phyloP scores from a whole-genome alignment of 2,888 invertebrate species.

The Tipula confusa region DNA sequence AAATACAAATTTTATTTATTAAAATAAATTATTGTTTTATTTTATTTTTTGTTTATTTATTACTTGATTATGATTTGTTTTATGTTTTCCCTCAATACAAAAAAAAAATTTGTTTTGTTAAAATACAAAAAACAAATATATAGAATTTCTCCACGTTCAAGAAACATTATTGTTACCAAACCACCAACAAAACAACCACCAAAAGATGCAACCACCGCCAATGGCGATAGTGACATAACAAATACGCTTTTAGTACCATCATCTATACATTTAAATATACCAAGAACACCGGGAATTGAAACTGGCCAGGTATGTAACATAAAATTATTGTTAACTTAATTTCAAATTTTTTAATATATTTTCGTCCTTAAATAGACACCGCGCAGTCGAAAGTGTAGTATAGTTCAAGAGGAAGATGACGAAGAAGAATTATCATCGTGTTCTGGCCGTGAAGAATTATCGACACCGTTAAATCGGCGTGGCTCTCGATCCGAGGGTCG shows the following conservation, averaged over 20 bases:
- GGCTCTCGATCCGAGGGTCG: constrained; percentile 79
- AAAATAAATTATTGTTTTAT: background rate
- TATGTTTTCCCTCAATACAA: background rate
- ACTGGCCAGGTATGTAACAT: constrained; percentile 28
- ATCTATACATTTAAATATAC: constrained; percentile 52
- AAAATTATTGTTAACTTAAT: background rate
- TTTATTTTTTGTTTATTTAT: constrained; percentile 27
- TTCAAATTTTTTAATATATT: background rate
- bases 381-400: constrained; percentile 81
- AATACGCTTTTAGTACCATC: constrained; percentile 30
- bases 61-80: constrained; percentile 15
- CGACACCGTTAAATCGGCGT: constrained; percentile 56
- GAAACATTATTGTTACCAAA: constrained; percentile 29
- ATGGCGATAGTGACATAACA: background rate
- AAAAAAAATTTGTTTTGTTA: background rate
- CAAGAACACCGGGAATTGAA: constrained; percentile 63
- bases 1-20: background rate
- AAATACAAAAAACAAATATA: background rate
- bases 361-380: constrained; percentile 46
- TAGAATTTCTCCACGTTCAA: constrained; percentile 35
- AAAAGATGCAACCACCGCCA: background rate
- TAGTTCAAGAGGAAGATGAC: constrained; percentile 89
- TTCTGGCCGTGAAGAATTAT: constrained; percentile 55
- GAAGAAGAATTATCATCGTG: constrained; percentile 60
- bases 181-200: background rate